A percentile compares a stretch with the other conserved stretches of the same genome.
These are phyloP conservation scores for Archips crataeganus DNA, from an alignment of 2,888 invertebrate species.

Conservation along the genomic window DNA sequence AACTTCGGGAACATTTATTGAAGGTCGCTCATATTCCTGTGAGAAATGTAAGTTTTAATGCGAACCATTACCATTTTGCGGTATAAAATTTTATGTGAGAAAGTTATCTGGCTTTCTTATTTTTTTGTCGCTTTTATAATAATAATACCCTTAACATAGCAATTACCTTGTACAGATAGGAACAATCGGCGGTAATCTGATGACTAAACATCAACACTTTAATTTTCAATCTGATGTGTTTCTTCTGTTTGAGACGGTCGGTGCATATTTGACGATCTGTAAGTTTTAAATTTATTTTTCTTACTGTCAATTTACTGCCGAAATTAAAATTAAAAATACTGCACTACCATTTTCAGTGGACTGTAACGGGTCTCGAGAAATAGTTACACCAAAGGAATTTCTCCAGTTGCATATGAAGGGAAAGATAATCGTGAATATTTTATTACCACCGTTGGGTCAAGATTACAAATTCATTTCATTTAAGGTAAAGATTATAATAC, in stretches of 20 bases:
- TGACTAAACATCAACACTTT: conserved; percentile 87
- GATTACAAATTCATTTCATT: conserved; percentile 54
- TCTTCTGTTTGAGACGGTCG: conserved; percentile 74
- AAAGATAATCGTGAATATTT: conserved; percentile 60
- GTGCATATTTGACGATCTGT: conserved; percentile 63
- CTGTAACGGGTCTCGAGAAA: conserved; percentile 47
- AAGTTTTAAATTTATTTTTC: conserved; percentile 43
- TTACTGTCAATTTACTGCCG: background rate
- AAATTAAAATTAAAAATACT: too few relatives aligned
- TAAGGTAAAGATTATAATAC: conserved; percentile 50
- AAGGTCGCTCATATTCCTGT: conserved; percentile 90
- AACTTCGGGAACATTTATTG: conserved; percentile 88
- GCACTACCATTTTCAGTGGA: conserved; percentile 50
- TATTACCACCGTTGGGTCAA: conserved; percentile 60
- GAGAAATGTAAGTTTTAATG: conserved; percentile 86
- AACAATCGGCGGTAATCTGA: conserved; percentile 89
- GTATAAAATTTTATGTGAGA: too few relatives aligned
- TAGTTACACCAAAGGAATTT: conserved; percentile 71
- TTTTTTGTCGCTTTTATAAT: too few relatives aligned
- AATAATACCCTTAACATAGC: too few relatives aligned
- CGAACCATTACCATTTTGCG: too few relatives aligned
- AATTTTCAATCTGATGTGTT: conserved; percentile 91
- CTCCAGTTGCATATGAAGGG: conserved; percentile 72
- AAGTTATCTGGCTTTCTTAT: too few relatives aligned
- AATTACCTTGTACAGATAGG: conserved; percentile 84